Conservation (phyloP, 2,797 vertebrate genomes). For the Geotrypetes seraphini region DNA sequence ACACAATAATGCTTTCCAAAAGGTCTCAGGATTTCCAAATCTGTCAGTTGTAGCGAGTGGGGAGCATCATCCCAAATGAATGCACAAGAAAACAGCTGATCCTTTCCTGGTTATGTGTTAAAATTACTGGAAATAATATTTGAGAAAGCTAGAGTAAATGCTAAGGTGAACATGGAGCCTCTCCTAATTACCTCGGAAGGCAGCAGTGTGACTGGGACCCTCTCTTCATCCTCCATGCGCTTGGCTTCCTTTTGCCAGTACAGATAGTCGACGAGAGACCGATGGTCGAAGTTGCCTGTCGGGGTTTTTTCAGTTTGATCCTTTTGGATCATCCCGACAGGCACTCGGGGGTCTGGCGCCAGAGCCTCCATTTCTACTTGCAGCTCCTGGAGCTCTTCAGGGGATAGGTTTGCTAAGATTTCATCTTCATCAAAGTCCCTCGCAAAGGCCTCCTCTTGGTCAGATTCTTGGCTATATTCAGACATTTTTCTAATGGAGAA, state of each 20-base stretch:
- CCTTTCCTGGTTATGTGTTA: too few species aligned
- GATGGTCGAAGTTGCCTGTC: conserved; percentile 82
- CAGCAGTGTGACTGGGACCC: conserved; percentile 76
- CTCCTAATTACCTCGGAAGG: conserved; percentile 88
- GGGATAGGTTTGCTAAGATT: conserved; percentile 84
- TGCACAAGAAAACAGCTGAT: too few species aligned
- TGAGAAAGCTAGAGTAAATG: too few species aligned
- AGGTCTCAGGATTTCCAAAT: too few species aligned
- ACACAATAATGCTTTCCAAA: too few species aligned
- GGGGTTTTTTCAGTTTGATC: conserved; percentile 89
- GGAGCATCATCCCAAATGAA: too few species aligned
- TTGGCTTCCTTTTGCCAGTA: conserved; percentile 92
- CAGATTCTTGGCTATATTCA: conserved; percentile 45
- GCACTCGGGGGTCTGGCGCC: conserved; percentile 81
- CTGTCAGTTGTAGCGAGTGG: too few species aligned
- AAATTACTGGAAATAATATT: too few species aligned
- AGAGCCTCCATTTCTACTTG: conserved; percentile 92
- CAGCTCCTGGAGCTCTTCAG: conserved; percentile 84
- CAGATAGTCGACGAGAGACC: conserved; percentile 85
- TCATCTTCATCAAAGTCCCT: conserved; percentile 89
- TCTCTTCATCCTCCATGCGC: conserved; percentile 86
- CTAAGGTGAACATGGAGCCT: too few species aligned
- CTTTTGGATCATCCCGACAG: conserved; percentile 85
- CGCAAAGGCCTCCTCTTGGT: conserved; percentile 40
- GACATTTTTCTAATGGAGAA: conserved; percentile 38